A percentile compares a stretch with the other conserved stretches of the same genome.
Conservation (phyloP, 2,888 invertebrate species). For the Eremobia ochroleuca region DNA sequence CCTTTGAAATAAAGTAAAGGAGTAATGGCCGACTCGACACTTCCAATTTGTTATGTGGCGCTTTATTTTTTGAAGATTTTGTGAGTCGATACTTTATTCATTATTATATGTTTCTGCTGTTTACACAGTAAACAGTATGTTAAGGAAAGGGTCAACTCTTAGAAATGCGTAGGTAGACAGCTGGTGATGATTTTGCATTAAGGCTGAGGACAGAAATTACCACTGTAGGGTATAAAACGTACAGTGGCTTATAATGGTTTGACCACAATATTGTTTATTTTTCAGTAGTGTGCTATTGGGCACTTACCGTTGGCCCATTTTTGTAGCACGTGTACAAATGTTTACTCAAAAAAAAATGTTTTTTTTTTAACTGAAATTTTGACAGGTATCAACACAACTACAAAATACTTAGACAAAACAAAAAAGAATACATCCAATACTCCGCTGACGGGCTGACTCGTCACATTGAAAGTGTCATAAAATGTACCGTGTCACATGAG, state of each 20-base stretch:
- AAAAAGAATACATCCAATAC: slow-evolving; percentile 18
- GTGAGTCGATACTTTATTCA: neutral
- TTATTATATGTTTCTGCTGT: neutral
- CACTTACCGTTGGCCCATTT: neutral
- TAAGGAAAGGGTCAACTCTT: neutral
- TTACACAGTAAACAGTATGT: neutral
- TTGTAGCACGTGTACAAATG: neutral
- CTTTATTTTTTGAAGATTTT: neutral
- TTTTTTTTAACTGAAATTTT: too few species aligned
- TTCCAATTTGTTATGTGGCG: neutral
- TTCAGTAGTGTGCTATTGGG: neutral
- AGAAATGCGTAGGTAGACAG: neutral
- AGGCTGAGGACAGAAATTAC: too few species aligned
- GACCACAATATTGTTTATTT: neutral
- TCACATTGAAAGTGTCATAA: slow-evolving; percentile 49
- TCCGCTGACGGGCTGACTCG: slow-evolving; percentile 29
- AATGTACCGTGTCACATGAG: slow-evolving; percentile 31
- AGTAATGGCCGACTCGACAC: neutral
- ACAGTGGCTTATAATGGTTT: too few species aligned
- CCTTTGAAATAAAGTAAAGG: neutral
- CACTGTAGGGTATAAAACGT: too few species aligned
- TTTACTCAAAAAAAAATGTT: too few species aligned
- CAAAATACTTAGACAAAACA: neutral
- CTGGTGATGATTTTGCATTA: neutral
- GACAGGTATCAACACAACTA: neutral